A percentile compares a stretch with the other conserved stretches of the same genome.
These are phyloP conservation scores for Rhincodon typus DNA, from an alignment of 2,797 vertebrate genomes.

Conservation along the genomic window DNA sequence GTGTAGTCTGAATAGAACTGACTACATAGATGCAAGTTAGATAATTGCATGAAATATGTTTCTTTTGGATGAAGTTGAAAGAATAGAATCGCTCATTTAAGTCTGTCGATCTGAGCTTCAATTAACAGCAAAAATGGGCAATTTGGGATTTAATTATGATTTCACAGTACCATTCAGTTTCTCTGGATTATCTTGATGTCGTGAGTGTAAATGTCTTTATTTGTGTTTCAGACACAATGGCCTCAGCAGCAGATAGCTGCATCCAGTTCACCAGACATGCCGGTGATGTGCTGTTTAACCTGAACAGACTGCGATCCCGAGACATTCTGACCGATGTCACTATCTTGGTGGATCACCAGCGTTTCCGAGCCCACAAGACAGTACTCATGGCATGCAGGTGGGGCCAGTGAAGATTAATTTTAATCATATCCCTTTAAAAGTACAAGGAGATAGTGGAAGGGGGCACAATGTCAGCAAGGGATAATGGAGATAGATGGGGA, in stretches of 20 bases:
- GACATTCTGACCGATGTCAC: constrained; percentile 96
- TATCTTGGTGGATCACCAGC: constrained; percentile 88
- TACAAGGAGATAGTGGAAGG: neutral
- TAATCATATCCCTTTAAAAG: neutral
- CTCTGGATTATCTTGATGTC: neutral
- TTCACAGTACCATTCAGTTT: constrained; percentile 39
- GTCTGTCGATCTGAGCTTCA: neutral
- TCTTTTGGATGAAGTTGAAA: neutral
- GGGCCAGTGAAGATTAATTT: neutral
- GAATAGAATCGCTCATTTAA: neutral
- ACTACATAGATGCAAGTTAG: neutral
- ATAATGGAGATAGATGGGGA: no score
- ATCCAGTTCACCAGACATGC: constrained; percentile 98
- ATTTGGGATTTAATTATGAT: constrained; percentile 39
- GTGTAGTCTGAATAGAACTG: neutral
- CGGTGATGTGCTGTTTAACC: constrained; percentile 93
- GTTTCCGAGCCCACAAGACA: constrained; percentile 96
- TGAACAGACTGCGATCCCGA: constrained; percentile 87
- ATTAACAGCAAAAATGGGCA: neutral
- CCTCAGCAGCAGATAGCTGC: constrained; percentile 92
- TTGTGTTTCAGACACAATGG: constrained; percentile 74
- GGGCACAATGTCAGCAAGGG: no score
- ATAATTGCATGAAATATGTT: neutral
- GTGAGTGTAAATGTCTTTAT: constrained; percentile 44
- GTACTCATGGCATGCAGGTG: constrained; percentile 99